phyloP scores from a whole-genome alignment of 2,888 invertebrate genomes.

The Tricholauxania praeusta region DNA sequence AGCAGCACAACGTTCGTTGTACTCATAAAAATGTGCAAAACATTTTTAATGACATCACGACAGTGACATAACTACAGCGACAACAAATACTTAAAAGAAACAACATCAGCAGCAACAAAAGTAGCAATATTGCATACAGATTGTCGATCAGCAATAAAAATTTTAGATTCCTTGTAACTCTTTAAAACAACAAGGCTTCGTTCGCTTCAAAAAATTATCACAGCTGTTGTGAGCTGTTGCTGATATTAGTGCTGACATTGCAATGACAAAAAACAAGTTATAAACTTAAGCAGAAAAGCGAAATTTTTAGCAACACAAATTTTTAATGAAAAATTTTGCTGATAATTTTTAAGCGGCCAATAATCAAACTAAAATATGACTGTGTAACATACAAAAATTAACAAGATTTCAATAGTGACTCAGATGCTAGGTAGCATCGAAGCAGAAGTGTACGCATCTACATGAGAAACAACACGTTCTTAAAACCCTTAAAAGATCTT shows the following conservation, averaged over 20 bases:
- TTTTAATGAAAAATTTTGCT: neutral
- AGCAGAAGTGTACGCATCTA: too few species aligned
- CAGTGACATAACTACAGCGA: slow-evolving; percentile 15
- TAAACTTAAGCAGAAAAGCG: too few species aligned
- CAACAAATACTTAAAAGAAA: slow-evolving; percentile 18
- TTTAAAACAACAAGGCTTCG: too few species aligned
- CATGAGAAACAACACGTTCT: too few species aligned
- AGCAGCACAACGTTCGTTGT: slow-evolving; percentile 43
- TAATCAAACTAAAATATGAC: neutral
- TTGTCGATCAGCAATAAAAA: neutral
- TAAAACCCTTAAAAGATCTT: too few species aligned
- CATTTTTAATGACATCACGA: slow-evolving; percentile 49
- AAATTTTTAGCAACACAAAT: too few species aligned
- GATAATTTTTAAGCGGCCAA: neutral
- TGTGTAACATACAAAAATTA: neutral
- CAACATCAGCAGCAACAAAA: slow-evolving; percentile 1
- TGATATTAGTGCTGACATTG: neutral
- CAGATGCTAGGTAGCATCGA: too few species aligned
- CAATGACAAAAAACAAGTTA: neutral
- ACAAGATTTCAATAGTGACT: too few species aligned
- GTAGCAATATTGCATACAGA: too few species aligned
- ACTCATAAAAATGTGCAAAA: slow-evolving; percentile 48
- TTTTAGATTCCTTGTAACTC: neutral
- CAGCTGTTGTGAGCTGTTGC: neutral
- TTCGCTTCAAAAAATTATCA: too few species aligned